A percentile compares a stretch with the other conserved stretches of the same genome.
Evolutionary conservation across 35 echinoderm and acorn worm species (phyloP).

Genomic region (Ophioderma brevispina): DNA sequence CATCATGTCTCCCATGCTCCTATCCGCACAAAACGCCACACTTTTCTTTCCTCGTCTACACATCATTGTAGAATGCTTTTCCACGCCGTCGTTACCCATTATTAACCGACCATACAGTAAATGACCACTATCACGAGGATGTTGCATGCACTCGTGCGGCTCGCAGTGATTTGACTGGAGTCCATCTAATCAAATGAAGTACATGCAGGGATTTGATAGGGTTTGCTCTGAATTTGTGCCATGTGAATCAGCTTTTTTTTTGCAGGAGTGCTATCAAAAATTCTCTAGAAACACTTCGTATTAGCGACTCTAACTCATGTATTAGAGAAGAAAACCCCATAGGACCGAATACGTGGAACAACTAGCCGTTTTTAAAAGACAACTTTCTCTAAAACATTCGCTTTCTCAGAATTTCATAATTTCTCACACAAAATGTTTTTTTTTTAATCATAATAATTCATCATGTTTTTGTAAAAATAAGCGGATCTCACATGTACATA

Average conservation of each 20-base stretch:
- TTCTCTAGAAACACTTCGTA: no score
- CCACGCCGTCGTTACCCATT: not conserved
- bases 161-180: not conserved
- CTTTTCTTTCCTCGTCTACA: not conserved
- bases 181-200: constrained; percentile 19
- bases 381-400: no score
- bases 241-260: no score
- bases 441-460: not conserved
- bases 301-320: no score
- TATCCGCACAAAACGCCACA: constrained; percentile 8
- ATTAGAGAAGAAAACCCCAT: no score
- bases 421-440: no score
- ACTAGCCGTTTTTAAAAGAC: not conserved
- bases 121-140: not conserved
- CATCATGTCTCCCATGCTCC: constrained; percentile 2
- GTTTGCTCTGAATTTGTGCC: no score
- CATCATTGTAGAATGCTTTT: constrained; percentile 32
- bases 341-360: no score
- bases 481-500: not conserved
- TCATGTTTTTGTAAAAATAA: not conserved
- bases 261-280: no score
- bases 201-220: not conserved
- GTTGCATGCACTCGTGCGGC: constrained; percentile 20
- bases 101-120: constrained; percentile 38
- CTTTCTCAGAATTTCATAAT: no score